Evolutionary conservation across 2,113 vertebrate genomes (phyloP).

Genomic region (Rhombomys opimus): DNA sequence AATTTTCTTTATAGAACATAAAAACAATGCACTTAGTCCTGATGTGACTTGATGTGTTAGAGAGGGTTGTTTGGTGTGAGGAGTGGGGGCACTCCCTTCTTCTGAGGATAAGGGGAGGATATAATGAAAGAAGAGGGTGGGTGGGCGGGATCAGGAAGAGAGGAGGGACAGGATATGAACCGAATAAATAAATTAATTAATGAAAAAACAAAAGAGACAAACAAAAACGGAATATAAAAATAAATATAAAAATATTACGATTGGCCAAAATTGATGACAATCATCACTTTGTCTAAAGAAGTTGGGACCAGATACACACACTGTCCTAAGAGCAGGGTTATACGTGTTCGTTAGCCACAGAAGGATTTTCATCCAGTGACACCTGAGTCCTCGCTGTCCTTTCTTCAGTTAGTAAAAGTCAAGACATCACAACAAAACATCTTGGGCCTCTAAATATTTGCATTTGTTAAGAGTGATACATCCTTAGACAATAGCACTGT

Average conservation of each 20-base stretch:
- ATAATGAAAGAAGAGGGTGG: too few species aligned
- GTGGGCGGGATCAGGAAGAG: too few species aligned
- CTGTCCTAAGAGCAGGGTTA: neutral
- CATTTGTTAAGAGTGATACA: neutral
- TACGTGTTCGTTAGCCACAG: neutral
- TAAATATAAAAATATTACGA: neutral
- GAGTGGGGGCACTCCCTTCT: too few species aligned
- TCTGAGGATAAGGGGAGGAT: too few species aligned
- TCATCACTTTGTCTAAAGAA: neutral
- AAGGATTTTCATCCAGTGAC: neutral
- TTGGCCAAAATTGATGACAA: neutral
- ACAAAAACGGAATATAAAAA: neutral
- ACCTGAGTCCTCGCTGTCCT: neutral
- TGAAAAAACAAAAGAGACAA: too few species aligned
- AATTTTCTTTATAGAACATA: neutral
- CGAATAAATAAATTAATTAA: too few species aligned
- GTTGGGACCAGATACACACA: neutral
- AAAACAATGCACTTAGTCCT: neutral
- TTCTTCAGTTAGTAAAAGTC: neutral
- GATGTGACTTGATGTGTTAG: too few species aligned
- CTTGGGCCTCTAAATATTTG: neutral
- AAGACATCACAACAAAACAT: neutral
- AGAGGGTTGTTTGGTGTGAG: too few species aligned
- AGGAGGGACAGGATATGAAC: too few species aligned
- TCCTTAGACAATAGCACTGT: neutral